Conservation (phyloP, 2,888 invertebrate species). For the Hylaea fasciaria region DNA sequence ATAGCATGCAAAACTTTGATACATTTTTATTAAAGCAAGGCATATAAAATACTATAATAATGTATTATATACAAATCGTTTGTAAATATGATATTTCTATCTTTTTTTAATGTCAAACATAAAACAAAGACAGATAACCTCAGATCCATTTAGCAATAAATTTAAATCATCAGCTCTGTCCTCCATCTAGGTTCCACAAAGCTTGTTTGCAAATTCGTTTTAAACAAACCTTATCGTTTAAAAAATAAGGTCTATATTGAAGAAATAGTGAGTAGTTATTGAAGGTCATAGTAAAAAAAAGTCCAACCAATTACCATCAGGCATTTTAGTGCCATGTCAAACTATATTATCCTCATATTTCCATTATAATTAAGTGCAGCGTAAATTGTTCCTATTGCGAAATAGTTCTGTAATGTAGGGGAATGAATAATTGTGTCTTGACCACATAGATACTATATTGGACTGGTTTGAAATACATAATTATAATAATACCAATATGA, state of each 20-base stretch:
- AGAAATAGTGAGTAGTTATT: neutral
- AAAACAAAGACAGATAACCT: slow-evolving; percentile 7
- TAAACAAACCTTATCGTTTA: neutral
- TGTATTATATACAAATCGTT: too few relatives aligned
- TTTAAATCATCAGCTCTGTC: slow-evolving; percentile 3
- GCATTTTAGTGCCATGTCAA: neutral
- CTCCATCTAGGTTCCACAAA: slow-evolving; percentile 12
- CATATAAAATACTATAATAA: neutral
- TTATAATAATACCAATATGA: too few relatives aligned
- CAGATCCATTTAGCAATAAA: neutral
- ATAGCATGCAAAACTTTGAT: too few relatives aligned
- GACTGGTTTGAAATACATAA: too few relatives aligned
- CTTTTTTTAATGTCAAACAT: neutral
- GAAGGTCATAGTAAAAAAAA: slow-evolving; percentile 4
- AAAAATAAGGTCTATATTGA: neutral
- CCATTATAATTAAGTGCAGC: neutral
- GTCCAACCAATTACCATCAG: neutral
- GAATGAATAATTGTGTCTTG: too few relatives aligned
- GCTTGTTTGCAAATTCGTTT: neutral
- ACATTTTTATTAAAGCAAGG: too few relatives aligned
- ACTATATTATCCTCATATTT: neutral
- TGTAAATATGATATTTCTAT: neutral
- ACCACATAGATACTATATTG: too few relatives aligned
- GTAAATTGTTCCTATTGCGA: too few relatives aligned
- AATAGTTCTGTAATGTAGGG: too few relatives aligned